Percentiles rank a stretch among this genome's conserved stretches.
Conservation (phyloP, 1,140 invertebrate species). For the Zaprionus tsacasi region DNA sequence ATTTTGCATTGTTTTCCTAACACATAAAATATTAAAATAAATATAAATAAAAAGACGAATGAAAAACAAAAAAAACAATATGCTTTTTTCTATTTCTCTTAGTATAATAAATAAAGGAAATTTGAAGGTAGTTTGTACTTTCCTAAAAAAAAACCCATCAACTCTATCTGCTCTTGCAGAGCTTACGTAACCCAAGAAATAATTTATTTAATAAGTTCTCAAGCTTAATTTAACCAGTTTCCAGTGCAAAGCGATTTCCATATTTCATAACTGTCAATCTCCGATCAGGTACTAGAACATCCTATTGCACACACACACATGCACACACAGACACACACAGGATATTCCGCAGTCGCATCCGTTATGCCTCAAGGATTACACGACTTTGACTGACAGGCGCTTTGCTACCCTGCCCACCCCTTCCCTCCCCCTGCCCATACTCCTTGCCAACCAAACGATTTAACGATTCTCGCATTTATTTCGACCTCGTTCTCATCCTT, state of each 20-base stretch:
- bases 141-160: too few species aligned
- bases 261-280: neutral
- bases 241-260: neutral
- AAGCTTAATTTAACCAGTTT: neutral
- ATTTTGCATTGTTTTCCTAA: slow-evolving; percentile 78
- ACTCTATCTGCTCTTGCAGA: too few species aligned
- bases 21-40: slow-evolving; percentile 63
- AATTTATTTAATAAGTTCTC: neutral
- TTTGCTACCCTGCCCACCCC: neutral
- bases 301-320: neutral
- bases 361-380: slow-evolving; percentile 8
- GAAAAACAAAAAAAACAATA: slow-evolving; percentile 33
- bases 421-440: neutral
- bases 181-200: too few species aligned
- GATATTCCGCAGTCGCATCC: slow-evolving; percentile 9
- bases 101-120: too few species aligned
- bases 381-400: slow-evolving; percentile 12
- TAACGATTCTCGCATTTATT: slow-evolving; percentile 34
- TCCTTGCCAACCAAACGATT: neutral
- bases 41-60: slow-evolving; percentile 63
- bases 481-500: neutral
- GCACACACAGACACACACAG: neutral
- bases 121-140: too few species aligned
- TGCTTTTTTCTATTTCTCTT: too few species aligned
- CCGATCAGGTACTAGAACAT: neutral